Evolutionary conservation across 2,113 vertebrate species (phyloP).

Genomic region (Gallinago media): DNA sequence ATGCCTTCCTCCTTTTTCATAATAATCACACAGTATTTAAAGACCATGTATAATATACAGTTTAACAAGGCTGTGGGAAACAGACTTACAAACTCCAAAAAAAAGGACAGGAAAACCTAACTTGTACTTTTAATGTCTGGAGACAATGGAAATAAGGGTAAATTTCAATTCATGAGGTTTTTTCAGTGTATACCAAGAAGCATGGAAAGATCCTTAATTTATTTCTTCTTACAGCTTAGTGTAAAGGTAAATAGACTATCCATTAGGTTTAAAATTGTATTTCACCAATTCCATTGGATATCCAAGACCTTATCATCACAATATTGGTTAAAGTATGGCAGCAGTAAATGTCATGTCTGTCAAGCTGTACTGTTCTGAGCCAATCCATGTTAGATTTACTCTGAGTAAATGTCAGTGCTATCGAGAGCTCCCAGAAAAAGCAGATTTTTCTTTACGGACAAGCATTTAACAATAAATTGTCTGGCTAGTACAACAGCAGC

Average conservation of each 20-base stretch:
- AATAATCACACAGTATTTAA: not conserved
- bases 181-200: constrained; percentile 20
- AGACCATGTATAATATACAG: not conserved
- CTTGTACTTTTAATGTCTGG: not conserved
- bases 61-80: constrained; percentile 3
- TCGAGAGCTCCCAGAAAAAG: constrained; percentile 70
- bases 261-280: constrained; percentile 76
- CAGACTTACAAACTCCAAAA: not conserved
- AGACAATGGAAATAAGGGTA: constrained; percentile 16
- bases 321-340: constrained; percentile 75
- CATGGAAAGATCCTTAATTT: constrained; percentile 67
- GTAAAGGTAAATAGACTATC: constrained; percentile 77
- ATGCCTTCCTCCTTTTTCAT: not conserved
- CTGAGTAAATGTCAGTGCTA: constrained; percentile 81
- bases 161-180: constrained; percentile 62
- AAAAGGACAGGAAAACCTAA: not conserved
- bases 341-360: constrained; percentile 80
- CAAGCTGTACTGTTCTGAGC: constrained; percentile 68
- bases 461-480: constrained; percentile 76
- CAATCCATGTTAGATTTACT: constrained; percentile 78
- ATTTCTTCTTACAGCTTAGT: constrained; percentile 74
- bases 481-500: constrained; percentile 63
- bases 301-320: constrained; percentile 76
- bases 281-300: constrained; percentile 74
- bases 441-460: constrained; percentile 73